These are phyloP conservation scores for Epistrophe eligans DNA, from an alignment of 2,888 invertebrate species.

Conservation along the genomic window DNA sequence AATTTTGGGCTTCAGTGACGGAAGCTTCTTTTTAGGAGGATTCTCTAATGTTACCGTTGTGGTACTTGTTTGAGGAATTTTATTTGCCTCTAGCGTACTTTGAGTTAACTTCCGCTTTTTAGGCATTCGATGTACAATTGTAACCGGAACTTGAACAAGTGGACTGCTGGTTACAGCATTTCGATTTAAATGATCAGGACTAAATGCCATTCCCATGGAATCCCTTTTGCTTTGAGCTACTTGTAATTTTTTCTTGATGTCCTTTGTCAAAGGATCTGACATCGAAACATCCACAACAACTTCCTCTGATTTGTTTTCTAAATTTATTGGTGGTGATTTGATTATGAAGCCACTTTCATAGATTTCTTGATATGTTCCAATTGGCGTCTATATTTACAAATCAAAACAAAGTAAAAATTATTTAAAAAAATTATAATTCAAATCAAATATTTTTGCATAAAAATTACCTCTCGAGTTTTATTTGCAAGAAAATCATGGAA, in stretches of 20 bases:
- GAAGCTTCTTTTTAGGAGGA: conserved; percentile 31
- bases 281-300: conserved; percentile 78
- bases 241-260: conserved; percentile 59
- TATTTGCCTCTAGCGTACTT: conserved; percentile 12
- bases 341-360: not conserved
- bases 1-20: conserved; percentile 11
- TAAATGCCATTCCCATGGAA: conserved; percentile 74
- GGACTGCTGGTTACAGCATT: conserved; percentile 60
- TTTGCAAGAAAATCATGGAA: conserved; percentile 79
- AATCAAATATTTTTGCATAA: not conserved
- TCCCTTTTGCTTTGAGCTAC: conserved; percentile 66
- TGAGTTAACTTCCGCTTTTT: conserved; percentile 6
- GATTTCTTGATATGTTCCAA: not conserved
- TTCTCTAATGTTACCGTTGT: conserved; percentile 61
- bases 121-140: conserved; percentile 66
- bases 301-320: conserved; percentile 67
- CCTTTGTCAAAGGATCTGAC: conserved; percentile 78
- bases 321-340: not conserved
- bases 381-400: not conserved
- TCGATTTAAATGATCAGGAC: conserved; percentile 56
- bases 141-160: conserved; percentile 25
- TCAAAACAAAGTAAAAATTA: not conserved
- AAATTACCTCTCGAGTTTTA: not conserved
- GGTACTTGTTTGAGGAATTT: conserved; percentile 26
- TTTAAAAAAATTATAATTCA: not conserved